Base-by-base conservation (phyloP, 2,797 vertebrate genomes). In the Chrysocyon brachyurus region DNA sequence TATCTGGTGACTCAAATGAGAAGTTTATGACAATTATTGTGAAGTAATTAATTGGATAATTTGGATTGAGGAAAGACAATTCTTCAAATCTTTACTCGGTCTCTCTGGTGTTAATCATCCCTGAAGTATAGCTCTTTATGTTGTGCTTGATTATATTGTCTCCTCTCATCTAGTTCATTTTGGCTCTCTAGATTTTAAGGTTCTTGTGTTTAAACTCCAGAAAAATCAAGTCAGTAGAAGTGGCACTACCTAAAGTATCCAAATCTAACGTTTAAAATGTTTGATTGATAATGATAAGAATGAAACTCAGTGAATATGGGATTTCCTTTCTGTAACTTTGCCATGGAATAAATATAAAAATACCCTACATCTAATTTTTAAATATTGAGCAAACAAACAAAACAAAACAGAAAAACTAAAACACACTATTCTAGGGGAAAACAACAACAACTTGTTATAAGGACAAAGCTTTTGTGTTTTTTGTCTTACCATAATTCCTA, bases 161-260 rank as follows among this genome's bases (percentile, higher is more conserved):
- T 86, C 28, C 5, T 19, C 7, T 92, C 8, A 36, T 40, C 63
- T 6, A 3, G n/a, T 72, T 94, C 33, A 56, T 59, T 90, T 70
- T 6, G 33, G 3, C 21, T 79, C 86, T 75, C 28, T 46, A 57
- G 61, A 8, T 87, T 89, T 81, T 77, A 59, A 33, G 1, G 12
- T 28, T 15, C 22, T 61, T 94, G n/a, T 78, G 33, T 26, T 90
- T 86, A n/a, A 78, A 66, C 3, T 22, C 16, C 12, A 77, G 52
- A 85, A 72, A 85, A 92, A 31, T 28, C 72, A 90, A 63, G 2
- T 82, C 36, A 86, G 21, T 78, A 83, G 82, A 95, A 87, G 79
- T 40, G 26, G 26, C 28, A 77, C 4, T 79, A 17, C 64, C 16
- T 78, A 46, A 81, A 59, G 33, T 36, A 79, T 49, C 15, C 83